phyloP scores from a whole-genome alignment of 2,113 vertebrate genomes.

The Pachypanchax playfairii region DNA sequence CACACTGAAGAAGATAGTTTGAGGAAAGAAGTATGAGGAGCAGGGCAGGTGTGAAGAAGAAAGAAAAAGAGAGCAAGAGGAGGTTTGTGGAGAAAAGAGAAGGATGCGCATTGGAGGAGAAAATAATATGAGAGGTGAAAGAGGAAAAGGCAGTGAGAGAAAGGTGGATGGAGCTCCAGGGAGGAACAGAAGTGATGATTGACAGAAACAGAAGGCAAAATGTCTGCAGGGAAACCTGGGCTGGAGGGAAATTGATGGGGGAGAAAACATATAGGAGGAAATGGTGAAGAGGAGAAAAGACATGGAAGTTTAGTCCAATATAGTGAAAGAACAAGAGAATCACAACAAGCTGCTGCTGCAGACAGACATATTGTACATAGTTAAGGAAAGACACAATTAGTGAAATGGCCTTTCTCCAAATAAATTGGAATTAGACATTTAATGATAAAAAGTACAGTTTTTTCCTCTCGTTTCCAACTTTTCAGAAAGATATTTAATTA shows the following conservation, averaged over 20 bases:
- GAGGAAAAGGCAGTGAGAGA: conserved; percentile 12
- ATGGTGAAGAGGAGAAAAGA: conserved; percentile 8
- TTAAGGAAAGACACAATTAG: conserved; percentile 62
- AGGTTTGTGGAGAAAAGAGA: conserved; percentile 3
- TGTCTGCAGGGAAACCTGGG: conserved; percentile 35
- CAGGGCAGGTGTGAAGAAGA: conserved; percentile 17
- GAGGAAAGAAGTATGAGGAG: conserved; percentile 1
- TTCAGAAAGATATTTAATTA: conserved; percentile 74
- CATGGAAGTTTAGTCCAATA: conserved; percentile 25
- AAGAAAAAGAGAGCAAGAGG: neutral
- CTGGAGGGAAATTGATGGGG: conserved; percentile 43
- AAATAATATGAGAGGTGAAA: conserved; percentile 31
- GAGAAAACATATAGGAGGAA: conserved; percentile 19
- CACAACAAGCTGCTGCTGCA: conserved; percentile 21
- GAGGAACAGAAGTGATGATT: conserved; percentile 39
- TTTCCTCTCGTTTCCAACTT: conserved; percentile 33
- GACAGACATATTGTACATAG: conserved; percentile 41
- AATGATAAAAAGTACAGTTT: conserved; percentile 64
- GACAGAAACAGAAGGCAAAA: conserved; percentile 53
- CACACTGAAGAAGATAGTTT: conserved; percentile 24
- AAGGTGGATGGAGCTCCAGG: conserved; percentile 32
- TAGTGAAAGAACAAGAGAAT: conserved; percentile 4
- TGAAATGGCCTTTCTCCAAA: conserved; percentile 64
- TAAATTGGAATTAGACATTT: conserved; percentile 72
- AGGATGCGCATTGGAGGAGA: conserved; percentile 19